Evolutionary conservation across 2,797 vertebrate genomes (phyloP), one percentile per base, ranked within the genome.

Genomic region (Rhyacichthys aspro): DNA sequence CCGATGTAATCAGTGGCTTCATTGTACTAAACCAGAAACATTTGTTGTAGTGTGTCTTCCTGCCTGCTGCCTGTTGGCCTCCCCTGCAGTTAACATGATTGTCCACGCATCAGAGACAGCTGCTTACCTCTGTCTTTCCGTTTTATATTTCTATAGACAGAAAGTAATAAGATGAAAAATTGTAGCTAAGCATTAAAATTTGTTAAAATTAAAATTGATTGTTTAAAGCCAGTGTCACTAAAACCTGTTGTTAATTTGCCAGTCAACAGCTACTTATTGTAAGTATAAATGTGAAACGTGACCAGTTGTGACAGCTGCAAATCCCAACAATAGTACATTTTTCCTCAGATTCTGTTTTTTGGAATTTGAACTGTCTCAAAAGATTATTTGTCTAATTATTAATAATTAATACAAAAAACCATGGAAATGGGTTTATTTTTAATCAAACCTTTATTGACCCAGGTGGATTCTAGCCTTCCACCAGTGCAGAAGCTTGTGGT

Each of bases 401-500:
- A 23, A 23, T 23, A 23, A 23, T 28, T 6, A 28, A 6, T 28
- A 28, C 23, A 28, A 28, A 28, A n/a, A n/a, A n/a, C n/a, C 23
- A 28, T 28, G 3, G 23, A 28, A 28, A 28, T 28, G 23, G 23
- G 4, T 28, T 3, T 28, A 28, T 28, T 28, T 28, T 28, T 28
- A 28, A 28, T 28, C 3, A 3, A 28, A 28, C 23, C 23, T 2
- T 28, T 18, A 34, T 11, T 49, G 19, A 48, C 59, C 46, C 88
- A 99, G 98, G 76, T 94, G 92, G 94, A 96, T 53, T 81, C 86
- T 0, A 82, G 82, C 8, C 84, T 90, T 64, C 97, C 97, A 18
- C 97, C 98, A 5, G 94, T 96, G 57, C 94, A 96, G 91, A 96
- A 92, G 81, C 90, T 98, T 10, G 70, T 96, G 80, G 93, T 94